Conservation (phyloP, 2,113 vertebrate genomes). For the Forbesichthys agassizii region DNA sequence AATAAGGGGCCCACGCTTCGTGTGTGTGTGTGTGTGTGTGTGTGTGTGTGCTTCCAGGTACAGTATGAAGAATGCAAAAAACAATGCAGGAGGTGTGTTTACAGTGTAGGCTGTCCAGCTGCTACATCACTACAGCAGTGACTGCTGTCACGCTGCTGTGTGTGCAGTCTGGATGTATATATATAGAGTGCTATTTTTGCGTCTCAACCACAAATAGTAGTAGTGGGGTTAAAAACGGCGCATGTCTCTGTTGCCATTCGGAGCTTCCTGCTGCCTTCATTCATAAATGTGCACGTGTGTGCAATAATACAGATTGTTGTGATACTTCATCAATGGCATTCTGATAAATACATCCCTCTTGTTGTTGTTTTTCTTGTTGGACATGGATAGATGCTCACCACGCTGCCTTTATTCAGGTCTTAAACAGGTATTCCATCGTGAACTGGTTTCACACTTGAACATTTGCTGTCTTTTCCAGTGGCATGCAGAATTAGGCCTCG, state of each 20-base stretch:
- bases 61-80: slow-evolving; percentile 49
- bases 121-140: slow-evolving; percentile 44
- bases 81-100: slow-evolving; percentile 50
- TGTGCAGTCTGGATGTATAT: slow-evolving; percentile 60
- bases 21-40: too few species aligned
- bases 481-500: slow-evolving; percentile 27
- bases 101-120: slow-evolving; percentile 36
- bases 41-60: slow-evolving; percentile 54
- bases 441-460: too few species aligned
- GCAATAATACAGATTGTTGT: slow-evolving; percentile 31
- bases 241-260: slow-evolving; percentile 61
- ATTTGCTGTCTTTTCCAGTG: slow-evolving; percentile 8
- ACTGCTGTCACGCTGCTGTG: slow-evolving; percentile 34
- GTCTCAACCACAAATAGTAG: slow-evolving; percentile 68
- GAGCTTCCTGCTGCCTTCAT: slow-evolving; percentile 57
- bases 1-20: slow-evolving; percentile 47
- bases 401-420: neutral
- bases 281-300: slow-evolving; percentile 63
- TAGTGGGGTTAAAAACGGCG: slow-evolving; percentile 71
- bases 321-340: slow-evolving; percentile 7
- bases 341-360: neutral
- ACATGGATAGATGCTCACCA: too few species aligned
- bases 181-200: slow-evolving; percentile 77
- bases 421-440: slow-evolving; percentile 29
- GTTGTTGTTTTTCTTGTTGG: neutral